Evolutionary conservation across 2,113 vertebrate species (phyloP).

Genomic region (Hyperoodon ampullatus): DNA sequence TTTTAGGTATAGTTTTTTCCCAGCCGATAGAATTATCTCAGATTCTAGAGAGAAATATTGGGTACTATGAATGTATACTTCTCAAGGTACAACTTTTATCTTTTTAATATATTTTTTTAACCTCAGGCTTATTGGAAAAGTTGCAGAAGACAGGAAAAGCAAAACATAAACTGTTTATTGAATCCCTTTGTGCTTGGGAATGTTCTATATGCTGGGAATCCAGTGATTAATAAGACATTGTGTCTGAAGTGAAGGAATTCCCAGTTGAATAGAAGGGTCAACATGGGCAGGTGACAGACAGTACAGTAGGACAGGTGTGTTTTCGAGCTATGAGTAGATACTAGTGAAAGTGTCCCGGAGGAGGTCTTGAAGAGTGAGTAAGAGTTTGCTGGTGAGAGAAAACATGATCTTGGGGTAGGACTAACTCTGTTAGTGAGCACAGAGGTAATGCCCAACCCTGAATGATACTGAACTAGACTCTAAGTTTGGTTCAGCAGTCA

Average conservation of each 20-base stretch:
- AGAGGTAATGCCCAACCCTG: background rate
- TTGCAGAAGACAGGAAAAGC: background rate
- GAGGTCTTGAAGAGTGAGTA: background rate
- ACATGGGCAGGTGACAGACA: background rate
- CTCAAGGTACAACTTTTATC: background rate
- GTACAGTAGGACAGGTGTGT: background rate
- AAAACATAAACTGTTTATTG: background rate
- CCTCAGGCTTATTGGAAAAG: background rate
- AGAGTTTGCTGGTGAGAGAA: background rate
- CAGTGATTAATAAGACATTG: background rate
- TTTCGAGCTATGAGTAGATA: accelerated
- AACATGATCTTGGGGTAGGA: background rate
- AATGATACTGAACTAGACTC: background rate
- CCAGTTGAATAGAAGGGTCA: background rate
- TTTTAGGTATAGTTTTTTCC: background rate
- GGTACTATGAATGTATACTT: background rate
- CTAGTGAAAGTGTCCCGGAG: background rate
- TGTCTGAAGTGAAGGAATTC: background rate
- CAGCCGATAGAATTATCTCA: background rate
- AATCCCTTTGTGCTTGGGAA: background rate
- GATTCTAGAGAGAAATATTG: background rate
- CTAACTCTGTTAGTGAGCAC: background rate
- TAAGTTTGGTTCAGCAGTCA: background rate
- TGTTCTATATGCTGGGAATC: background rate
- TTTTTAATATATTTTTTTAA: background rate